Evolutionary conservation across 2,797 vertebrate genomes (phyloP).

Genomic region (Basileuterus tristriatus): DNA sequence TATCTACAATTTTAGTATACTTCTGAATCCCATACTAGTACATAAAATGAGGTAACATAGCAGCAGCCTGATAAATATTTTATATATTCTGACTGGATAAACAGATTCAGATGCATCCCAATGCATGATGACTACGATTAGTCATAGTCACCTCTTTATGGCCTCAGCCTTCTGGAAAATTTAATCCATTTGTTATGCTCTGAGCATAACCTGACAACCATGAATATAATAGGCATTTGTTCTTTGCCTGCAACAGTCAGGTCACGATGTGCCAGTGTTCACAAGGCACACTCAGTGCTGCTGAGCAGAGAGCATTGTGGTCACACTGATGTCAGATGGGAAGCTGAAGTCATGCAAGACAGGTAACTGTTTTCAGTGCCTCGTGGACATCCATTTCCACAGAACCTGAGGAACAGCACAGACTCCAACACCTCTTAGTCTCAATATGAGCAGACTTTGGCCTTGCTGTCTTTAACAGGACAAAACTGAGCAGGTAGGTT

Average conservation of each 20-base stretch:
- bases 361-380: not conserved
- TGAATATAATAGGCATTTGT: not conserved
- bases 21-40: not conserved
- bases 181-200: not conserved
- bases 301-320: not conserved
- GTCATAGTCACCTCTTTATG: constrained; percentile 13
- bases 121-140: not conserved
- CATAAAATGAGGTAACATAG: not conserved
- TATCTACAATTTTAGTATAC: not conserved
- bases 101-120: not conserved
- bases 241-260: not conserved
- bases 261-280: not conserved
- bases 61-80: constrained; percentile 3
- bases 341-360: not conserved
- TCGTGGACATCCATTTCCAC: not conserved
- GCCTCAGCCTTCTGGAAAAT: constrained; percentile 18
- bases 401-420: not conserved
- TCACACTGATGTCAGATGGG: not conserved
- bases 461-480: not conserved
- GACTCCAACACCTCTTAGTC: not conserved
- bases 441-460: not conserved
- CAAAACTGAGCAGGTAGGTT: not conserved
- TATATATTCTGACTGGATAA: not conserved
- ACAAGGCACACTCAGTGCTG: not conserved
- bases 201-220: not conserved